phyloP scores from a whole-genome alignment of 2,888 invertebrate species.

The Anaspis maculata region DNA sequence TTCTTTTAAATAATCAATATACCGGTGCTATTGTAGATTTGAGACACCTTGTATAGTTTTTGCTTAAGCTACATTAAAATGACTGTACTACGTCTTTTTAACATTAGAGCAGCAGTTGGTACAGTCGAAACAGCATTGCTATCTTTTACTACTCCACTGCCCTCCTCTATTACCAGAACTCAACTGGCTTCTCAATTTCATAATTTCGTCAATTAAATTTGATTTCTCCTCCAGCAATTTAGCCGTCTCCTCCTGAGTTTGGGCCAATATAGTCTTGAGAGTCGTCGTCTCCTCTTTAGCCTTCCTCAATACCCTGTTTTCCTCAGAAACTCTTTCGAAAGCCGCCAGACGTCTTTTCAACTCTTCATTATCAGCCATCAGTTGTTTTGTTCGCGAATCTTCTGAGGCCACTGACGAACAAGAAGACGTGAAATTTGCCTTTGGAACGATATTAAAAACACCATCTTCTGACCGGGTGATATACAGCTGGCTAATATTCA shows the following conservation, averaged over 20 bases:
- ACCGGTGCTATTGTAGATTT: no score
- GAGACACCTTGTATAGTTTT: no score
- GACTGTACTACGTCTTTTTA: conserved; percentile 26
- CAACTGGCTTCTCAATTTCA: conserved; percentile 53
- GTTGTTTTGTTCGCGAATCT: conserved; percentile 35
- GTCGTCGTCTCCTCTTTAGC: conserved; percentile 53
- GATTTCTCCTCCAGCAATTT: conserved; percentile 65
- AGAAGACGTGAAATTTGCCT: conserved; percentile 21
- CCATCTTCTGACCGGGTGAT: conserved; percentile 67
- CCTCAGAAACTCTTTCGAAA: conserved; percentile 52
- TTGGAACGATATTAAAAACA: conserved; percentile 63
- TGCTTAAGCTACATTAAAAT: no score
- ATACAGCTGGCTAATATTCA: conserved; percentile 61
- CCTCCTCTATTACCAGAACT: conserved; percentile 32
- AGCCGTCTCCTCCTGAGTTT: conserved; percentile 69
- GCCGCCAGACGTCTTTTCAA: conserved; percentile 52
- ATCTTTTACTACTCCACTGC: conserved; percentile 53
- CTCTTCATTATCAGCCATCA: conserved; percentile 56
- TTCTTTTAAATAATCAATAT: no score
- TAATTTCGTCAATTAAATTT: conserved; percentile 60
- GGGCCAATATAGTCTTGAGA: conserved; percentile 51
- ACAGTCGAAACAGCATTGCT: conserved; percentile 64
- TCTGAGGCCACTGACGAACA: conserved; percentile 15
- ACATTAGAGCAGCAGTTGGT: conserved; percentile 52
- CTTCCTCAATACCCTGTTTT: conserved; percentile 45